Base-by-base conservation (phyloP, 2,113 vertebrate genomes). In the Dasypus novemcinctus region DNA sequence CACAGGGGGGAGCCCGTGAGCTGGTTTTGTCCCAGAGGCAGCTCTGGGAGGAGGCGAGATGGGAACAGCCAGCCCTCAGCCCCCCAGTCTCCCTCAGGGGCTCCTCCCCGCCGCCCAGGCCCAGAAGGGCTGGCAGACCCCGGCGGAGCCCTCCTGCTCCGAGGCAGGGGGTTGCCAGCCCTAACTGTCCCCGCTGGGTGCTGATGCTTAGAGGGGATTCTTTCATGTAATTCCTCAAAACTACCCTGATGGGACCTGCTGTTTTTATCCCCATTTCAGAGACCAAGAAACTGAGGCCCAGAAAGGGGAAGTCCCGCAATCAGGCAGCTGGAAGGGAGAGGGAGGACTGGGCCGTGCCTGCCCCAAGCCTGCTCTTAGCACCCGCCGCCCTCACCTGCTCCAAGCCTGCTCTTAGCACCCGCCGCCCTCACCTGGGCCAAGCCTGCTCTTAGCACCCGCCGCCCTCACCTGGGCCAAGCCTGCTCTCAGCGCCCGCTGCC, bases 1-100 rank as follows among this genome's bases (percentile, higher is more conserved):
- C 96, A 97, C 86, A 33, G 4, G 86, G 94, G 1, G 93, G 97
- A 75, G 86, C 91, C 61, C 2, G 1, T 0, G 61, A 27, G 78
- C 88, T 38, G 31, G 6, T 2, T 81, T 76, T 66, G 41, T 66
- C 78, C 41, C 13, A 0, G 1, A 61, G 68, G 43, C 72, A 11
- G 27, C 11, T 0, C 0, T 21, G 5, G 10, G 49, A 41, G 14
- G 7, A 13, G 38, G 11, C 1, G 6, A 18, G 5, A 38, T 15
- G n/a, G 20, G 27, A 11, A 43, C 13, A 29, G 23, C 23, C 25
- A 31, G 74, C 33, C 11, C 7, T 61, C 33, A 33, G 7, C 7
- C 63, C 33, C 29, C 4, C 0, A 10, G 9, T 36, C 23, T 21
- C 78, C 43, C 36, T 0, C 6, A 6, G 43, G 49, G 74, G 31